phyloP scores from a whole-genome alignment of 2,113 vertebrate species.

The Brevimyrus niger region DNA sequence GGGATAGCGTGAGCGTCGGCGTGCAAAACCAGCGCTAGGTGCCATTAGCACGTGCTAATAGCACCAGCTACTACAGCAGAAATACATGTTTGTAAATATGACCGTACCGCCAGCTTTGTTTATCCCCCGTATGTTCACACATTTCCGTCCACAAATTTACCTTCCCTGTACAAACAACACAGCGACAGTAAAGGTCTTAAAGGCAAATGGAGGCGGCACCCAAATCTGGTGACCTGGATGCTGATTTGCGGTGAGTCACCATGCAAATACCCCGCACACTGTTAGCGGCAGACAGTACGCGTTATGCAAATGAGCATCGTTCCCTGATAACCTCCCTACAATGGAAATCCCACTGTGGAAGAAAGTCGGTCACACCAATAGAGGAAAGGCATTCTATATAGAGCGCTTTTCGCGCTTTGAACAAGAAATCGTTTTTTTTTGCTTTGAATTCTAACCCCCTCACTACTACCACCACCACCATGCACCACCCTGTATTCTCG shows the following conservation, averaged over 20 bases:
- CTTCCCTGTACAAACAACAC: neutral
- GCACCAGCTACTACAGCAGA: constrained; percentile 34
- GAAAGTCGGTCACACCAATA: constrained; percentile 1
- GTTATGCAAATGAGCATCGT: neutral
- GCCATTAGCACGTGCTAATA: constrained; percentile 48
- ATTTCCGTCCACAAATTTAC: neutral
- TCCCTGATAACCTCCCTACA: neutral
- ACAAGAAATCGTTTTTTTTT: neutral
- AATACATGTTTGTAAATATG: neutral
- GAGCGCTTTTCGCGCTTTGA: neutral
- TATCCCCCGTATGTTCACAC: neutral
- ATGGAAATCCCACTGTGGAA: neutral
- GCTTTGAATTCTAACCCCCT: neutral
- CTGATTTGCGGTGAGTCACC: neutral
- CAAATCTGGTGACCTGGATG: neutral
- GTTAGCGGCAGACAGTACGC: neutral
- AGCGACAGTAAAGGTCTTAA: neutral
- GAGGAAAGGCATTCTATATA: constrained; percentile 1
- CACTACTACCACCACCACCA: no score
- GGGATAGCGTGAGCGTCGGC: constrained; percentile 60
- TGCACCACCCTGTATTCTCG: neutral
- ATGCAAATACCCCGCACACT: neutral
- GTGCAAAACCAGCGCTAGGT: constrained; percentile 43
- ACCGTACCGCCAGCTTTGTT: neutral
- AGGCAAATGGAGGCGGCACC: neutral